Percentiles rank a stretch among this genome's conserved stretches.
These are phyloP conservation scores for Phoenicopterus ruber DNA, from an alignment of 2,113 vertebrate species.

Conservation along the genomic window DNA sequence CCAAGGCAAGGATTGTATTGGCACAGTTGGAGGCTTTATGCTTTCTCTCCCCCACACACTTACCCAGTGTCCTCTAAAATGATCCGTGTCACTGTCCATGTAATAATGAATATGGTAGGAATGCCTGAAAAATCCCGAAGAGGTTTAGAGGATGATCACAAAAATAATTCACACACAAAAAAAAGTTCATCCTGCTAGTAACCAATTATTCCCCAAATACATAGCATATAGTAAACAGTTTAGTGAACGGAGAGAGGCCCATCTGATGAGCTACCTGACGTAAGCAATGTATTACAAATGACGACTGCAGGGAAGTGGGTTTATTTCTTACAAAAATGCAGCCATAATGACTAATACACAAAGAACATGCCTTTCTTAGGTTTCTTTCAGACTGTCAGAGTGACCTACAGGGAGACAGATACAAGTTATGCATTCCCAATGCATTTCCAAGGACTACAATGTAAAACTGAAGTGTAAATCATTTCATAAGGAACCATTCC, in stretches of 20 bases:
- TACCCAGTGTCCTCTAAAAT: slow-evolving; percentile 89
- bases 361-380: not conserved
- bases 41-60: slow-evolving; percentile 38
- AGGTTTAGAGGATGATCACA: not conserved
- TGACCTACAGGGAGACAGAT: not conserved
- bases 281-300: not conserved
- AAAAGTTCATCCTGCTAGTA: not conserved
- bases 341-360: not conserved
- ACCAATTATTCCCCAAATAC: not conserved
- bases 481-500: not conserved
- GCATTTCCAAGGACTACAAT: not conserved
- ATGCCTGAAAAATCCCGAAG: slow-evolving; percentile 73
- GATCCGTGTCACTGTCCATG: slow-evolving; percentile 80
- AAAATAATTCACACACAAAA: not conserved
- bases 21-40: not conserved
- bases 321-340: not conserved
- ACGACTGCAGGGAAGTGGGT: not conserved
- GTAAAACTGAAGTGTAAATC: not conserved
- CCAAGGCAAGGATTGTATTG: not conserved
- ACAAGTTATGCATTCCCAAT: not conserved
- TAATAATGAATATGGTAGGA: slow-evolving; percentile 80
- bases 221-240: not conserved
- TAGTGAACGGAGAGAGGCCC: not conserved
- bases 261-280: not conserved
- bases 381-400: not conserved